Evolutionary conservation across 1,140 invertebrate genomes (phyloP).

Genomic region (Trichonephila clavata): DNA sequence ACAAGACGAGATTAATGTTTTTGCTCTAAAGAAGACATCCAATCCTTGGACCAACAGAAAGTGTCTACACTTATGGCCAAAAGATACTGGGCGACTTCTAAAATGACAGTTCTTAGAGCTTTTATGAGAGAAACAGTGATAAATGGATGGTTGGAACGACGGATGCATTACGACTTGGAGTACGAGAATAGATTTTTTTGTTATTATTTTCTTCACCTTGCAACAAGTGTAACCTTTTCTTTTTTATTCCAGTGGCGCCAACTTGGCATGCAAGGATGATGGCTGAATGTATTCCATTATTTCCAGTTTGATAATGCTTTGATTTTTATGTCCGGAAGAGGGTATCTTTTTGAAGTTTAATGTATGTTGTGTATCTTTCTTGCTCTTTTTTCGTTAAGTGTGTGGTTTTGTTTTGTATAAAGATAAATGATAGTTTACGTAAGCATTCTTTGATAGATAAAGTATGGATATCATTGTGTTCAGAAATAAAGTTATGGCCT

Average conservation of each 20-base stretch:
- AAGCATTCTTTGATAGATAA: too few relatives aligned
- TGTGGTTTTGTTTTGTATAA: too few relatives aligned
- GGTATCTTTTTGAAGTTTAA: background rate
- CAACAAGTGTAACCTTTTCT: background rate
- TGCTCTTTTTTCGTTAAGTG: background rate
- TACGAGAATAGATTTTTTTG: background rate
- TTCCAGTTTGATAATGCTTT: background rate
- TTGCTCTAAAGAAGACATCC: background rate
- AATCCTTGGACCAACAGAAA: background rate
- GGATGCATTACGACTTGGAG: slow-evolving; percentile 16
- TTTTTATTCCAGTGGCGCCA: background rate
- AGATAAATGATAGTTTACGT: too few relatives aligned
- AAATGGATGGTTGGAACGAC: background rate
- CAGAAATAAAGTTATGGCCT: too few relatives aligned
- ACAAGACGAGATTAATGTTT: background rate
- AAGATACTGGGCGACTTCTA: slow-evolving; percentile 55
- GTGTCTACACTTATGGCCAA: slow-evolving; percentile 31
- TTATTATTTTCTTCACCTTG: background rate
- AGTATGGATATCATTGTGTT: too few relatives aligned
- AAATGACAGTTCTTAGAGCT: slow-evolving; percentile 2
- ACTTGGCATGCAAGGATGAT: background rate
- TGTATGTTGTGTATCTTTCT: background rate
- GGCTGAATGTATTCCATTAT: background rate
- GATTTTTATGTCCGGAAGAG: background rate
- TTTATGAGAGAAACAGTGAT: slow-evolving; percentile 7